Evolutionary conservation across 2,888 invertebrate species (phyloP).

Genomic region (Cataglyphis rosenhaueri): DNA sequence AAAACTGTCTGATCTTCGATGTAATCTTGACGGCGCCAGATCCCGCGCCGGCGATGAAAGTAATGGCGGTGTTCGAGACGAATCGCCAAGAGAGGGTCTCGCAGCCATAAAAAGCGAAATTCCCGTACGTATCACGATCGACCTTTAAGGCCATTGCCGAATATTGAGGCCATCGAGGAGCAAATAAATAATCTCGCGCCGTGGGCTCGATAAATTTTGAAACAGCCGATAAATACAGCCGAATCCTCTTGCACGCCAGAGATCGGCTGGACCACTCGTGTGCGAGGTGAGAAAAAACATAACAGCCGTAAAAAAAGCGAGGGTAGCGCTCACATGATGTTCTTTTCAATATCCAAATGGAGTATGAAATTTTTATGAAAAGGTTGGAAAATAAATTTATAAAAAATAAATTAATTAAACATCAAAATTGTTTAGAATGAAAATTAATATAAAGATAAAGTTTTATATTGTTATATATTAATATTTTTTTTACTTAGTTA

Average conservation of each 20-base stretch:
- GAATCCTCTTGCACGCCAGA: neutral
- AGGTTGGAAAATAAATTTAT: neutral
- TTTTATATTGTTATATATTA: neutral
- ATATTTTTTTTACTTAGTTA: neutral
- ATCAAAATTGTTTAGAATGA: neutral
- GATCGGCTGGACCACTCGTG: too few species aligned
- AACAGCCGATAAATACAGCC: slow-evolving; percentile 1
- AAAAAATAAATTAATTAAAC: neutral
- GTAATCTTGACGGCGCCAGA: neutral
- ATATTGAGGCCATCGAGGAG: slow-evolving; percentile 24
- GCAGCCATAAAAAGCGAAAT: neutral
- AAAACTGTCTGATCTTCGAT: neutral
- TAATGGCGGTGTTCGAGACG: neutral
- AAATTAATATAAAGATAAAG: neutral
- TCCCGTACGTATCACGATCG: slow-evolving; percentile 1
- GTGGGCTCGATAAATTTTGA: slow-evolving; percentile 33
- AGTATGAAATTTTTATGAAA: neutral
- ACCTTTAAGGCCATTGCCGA: slow-evolving; percentile 19
- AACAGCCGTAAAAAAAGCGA: neutral
- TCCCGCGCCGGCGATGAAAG: slow-evolving; percentile 1
- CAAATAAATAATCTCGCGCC: slow-evolving; percentile 30
- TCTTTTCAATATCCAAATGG: slow-evolving; percentile 14
- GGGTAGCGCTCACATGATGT: neutral
- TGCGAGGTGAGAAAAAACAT: neutral
- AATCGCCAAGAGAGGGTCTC: neutral